Percentiles rank a stretch among this genome's conserved stretches.
phyloP scores from a whole-genome alignment of 1,140 invertebrate species.

The Pseudomyrmex concolor region DNA sequence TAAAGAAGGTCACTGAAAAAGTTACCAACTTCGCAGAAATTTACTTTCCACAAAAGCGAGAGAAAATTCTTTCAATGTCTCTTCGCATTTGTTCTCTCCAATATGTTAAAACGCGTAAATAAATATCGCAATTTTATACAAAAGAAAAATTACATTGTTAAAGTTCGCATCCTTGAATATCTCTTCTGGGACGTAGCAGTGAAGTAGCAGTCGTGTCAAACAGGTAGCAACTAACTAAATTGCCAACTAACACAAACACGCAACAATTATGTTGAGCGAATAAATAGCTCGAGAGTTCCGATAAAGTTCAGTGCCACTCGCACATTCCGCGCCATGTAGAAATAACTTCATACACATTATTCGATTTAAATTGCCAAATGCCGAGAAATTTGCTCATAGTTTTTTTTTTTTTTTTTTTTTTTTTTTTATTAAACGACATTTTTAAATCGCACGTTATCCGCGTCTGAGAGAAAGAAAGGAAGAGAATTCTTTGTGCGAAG shows the following conservation, averaged over 20 bases:
- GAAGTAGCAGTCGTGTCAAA: background rate
- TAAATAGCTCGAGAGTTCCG: slow-evolving; percentile 18
- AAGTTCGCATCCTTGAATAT: background rate
- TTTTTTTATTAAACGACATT: slow-evolving; percentile 15
- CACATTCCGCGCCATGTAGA: background rate
- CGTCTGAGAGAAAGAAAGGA: slow-evolving; percentile 1
- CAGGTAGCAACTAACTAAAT: background rate
- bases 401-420: slow-evolving; percentile 3
- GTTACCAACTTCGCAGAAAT: background rate
- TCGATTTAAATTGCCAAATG: slow-evolving; percentile 8
- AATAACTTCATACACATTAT: slow-evolving; percentile 31
- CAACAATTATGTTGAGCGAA: slow-evolving; percentile 4
- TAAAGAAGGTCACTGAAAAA: slow-evolving; percentile 1
- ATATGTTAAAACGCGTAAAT: background rate
- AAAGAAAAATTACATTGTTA: no score
- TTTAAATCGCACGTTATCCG: background rate
- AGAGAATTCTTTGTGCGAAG: background rate
- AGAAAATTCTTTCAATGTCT: background rate
- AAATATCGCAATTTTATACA: background rate
- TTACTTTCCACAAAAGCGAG: background rate
- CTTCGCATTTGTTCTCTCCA: background rate
- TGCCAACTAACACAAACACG: background rate
- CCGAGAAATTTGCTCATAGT: background rate
- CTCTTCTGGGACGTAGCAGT: background rate
- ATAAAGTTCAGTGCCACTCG: background rate